Evolutionary conservation across 2,888 invertebrate genomes (phyloP).

Genomic region (Zonitis immaculata): DNA sequence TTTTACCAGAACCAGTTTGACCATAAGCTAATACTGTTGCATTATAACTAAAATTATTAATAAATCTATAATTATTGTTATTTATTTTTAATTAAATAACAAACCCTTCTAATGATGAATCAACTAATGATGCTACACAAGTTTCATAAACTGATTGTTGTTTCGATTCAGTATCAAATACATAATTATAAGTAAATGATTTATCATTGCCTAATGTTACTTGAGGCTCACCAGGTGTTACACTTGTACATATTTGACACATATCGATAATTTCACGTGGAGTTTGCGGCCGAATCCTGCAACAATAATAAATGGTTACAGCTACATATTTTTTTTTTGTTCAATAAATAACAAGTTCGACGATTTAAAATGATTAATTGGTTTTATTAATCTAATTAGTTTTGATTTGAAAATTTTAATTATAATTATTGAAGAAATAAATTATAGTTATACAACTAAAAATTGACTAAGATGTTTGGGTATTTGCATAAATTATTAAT

Average conservation of each 20-base stretch:
- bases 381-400: too few species aligned
- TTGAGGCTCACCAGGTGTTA: conserved; percentile 85
- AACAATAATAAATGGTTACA: too few species aligned
- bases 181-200: conserved; percentile 94
- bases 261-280: conserved; percentile 90
- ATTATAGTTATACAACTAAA: too few species aligned
- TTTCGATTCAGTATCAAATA: conserved; percentile 74
- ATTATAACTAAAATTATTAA: conserved; percentile 58
- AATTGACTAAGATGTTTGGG: too few species aligned
- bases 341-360: too few species aligned
- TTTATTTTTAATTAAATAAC: background rate
- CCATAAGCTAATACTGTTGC: conserved; percentile 97
- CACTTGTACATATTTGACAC: conserved; percentile 88
- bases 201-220: conserved; percentile 90
- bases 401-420: too few species aligned
- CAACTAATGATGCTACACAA: conserved; percentile 81
- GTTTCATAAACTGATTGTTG: conserved; percentile 78
- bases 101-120: conserved; percentile 87
- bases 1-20: conserved; percentile 98
- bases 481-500: too few species aligned
- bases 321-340: too few species aligned
- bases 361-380: too few species aligned
- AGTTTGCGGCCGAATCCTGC: conserved; percentile 91
- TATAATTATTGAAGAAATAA: too few species aligned
- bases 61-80: background rate